phyloP scores from a whole-genome alignment of 2,888 invertebrate species.

The Lasioglossum figueresi region DNA sequence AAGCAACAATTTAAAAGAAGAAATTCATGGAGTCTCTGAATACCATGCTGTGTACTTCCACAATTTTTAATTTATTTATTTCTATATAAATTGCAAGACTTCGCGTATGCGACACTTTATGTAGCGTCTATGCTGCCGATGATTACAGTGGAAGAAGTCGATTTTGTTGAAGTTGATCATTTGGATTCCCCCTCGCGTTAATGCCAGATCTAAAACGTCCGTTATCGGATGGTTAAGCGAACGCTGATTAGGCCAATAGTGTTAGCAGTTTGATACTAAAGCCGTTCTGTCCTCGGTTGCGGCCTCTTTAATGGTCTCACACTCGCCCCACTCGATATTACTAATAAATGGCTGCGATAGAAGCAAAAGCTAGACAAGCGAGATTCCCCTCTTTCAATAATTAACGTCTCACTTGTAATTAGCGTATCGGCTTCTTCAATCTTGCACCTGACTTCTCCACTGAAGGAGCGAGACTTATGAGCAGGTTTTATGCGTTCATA shows the following conservation, averaged over 20 bases:
- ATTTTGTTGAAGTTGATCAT: background rate
- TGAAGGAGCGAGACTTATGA: background rate
- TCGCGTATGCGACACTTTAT: background rate
- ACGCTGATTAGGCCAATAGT: background rate
- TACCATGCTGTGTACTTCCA: too few species aligned
- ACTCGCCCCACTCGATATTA: background rate
- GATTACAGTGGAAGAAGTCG: background rate
- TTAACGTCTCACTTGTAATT: background rate
- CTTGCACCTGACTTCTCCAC: background rate
- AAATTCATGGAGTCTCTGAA: too few species aligned
- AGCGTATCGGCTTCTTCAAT: background rate
- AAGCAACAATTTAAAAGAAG: too few species aligned
- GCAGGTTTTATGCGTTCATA: background rate
- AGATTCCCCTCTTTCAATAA: background rate
- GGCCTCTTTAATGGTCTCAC: background rate
- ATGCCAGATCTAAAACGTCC: background rate
- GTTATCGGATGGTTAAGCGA: background rate
- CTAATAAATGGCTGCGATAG: background rate
- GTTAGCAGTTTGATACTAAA: background rate
- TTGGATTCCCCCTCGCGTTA: background rate
- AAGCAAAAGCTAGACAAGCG: background rate
- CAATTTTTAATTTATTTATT: background rate
- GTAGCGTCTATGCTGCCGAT: background rate
- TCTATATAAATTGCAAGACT: background rate
- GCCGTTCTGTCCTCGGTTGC: background rate